These are phyloP conservation scores for Drosophila diplacantha DNA, from an alignment of 2,888 invertebrate species.

Conservation along the genomic window DNA sequence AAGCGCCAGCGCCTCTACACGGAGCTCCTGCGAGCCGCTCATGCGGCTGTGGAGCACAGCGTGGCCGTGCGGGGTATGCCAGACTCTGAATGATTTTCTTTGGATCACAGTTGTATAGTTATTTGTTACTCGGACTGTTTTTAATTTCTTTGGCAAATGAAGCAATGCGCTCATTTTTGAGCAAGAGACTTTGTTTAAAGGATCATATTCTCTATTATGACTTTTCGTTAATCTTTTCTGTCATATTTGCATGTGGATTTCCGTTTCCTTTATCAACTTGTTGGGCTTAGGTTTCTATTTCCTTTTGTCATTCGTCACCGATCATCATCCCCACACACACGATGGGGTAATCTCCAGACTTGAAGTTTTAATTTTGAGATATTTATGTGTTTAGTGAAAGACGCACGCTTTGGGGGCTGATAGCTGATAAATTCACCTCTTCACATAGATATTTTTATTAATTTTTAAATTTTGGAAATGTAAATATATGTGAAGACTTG, in stretches of 20 bases:
- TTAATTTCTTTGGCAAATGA: slow-evolving; percentile 3
- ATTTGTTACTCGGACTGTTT: slow-evolving; percentile 2
- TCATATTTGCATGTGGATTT: slow-evolving; percentile 22
- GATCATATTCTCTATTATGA: slow-evolving; percentile 10
- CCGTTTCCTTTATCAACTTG: slow-evolving; percentile 5
- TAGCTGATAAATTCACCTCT: not conserved
- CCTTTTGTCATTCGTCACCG: slow-evolving; percentile 1
- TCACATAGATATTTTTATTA: not conserved
- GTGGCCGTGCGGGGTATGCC: slow-evolving; percentile 77
- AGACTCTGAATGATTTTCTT: slow-evolving; percentile 14
- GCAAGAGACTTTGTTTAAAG: not conserved
- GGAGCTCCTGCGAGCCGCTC: slow-evolving; percentile 85
- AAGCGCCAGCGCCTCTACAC: slow-evolving; percentile 88
- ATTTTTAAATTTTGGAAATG: not conserved
- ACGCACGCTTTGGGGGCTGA: slow-evolving; percentile 16
- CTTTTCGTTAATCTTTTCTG: slow-evolving; percentile 16
- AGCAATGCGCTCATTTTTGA: not conserved
- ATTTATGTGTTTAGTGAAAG: slow-evolving; percentile 5
- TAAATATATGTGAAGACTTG: not conserved
- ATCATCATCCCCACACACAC: slow-evolving; percentile 6
- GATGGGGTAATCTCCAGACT: not conserved
- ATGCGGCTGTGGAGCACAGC: slow-evolving; percentile 85
- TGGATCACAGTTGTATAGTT: slow-evolving; percentile 6
- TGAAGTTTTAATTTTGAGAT: slow-evolving; percentile 3
- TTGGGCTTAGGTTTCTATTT: slow-evolving; percentile 12